Evolutionary conservation across 2,113 vertebrate species (phyloP).

Genomic region (Cyphotilapia sp.): DNA sequence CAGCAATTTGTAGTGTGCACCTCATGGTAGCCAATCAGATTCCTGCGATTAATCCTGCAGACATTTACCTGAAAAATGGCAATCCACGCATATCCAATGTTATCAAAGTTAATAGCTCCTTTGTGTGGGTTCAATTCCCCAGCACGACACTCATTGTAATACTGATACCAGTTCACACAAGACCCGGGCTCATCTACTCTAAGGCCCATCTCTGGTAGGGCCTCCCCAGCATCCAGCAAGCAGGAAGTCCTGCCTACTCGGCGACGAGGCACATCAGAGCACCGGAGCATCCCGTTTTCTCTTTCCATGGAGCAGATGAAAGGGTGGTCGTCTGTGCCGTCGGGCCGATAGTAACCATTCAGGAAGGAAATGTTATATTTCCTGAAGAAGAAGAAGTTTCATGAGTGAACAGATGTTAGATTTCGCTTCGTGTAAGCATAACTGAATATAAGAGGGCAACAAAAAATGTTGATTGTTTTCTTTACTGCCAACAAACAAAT

Average conservation of each 20-base stretch:
- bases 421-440: not conserved
- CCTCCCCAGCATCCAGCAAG: conserved; percentile 69
- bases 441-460: not conserved
- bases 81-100: conserved; percentile 98
- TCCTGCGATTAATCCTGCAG: not conserved
- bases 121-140: conserved; percentile 93
- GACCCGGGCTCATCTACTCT: conserved; percentile 13
- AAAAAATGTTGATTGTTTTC: not conserved
- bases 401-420: not conserved
- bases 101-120: conserved; percentile 97
- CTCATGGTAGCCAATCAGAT: not conserved
- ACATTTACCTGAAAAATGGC: conserved; percentile 93
- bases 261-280: conserved; percentile 82
- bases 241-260: conserved; percentile 79
- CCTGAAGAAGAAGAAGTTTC: conserved; percentile 50
- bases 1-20: not conserved
- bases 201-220: conserved; percentile 27
- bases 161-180: conserved; percentile 96
- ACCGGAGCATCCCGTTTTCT: conserved; percentile 93
- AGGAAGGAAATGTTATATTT: conserved; percentile 86
- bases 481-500: not conserved
- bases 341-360: conserved; percentile 82
- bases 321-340: conserved; percentile 85
- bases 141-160: conserved; percentile 86
- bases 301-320: conserved; percentile 91